Evolutionary conservation across 2,888 invertebrate genomes (phyloP).

Genomic region (Hypselothyrea guttata): DNA sequence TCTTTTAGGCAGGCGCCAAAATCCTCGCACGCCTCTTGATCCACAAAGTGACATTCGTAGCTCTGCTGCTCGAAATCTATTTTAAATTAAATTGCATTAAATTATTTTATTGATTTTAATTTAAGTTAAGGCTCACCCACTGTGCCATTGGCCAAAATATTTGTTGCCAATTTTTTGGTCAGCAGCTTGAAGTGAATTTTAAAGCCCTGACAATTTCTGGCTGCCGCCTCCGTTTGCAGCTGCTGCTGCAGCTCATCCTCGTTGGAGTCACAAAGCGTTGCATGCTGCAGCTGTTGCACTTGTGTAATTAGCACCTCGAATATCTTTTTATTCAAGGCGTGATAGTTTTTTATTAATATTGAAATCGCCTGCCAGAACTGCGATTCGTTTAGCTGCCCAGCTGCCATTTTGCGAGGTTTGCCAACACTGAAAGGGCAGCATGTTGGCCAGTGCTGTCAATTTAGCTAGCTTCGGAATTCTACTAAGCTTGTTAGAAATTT

Average conservation of each 20-base stretch:
- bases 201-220: conserved; percentile 53
- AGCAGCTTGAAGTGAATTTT: conserved; percentile 66
- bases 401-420: conserved; percentile 33
- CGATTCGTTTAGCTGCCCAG: conserved; percentile 31
- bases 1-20: conserved; percentile 53
- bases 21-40: conserved; percentile 49
- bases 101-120: neutral
- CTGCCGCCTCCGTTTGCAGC: conserved; percentile 7
- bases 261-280: conserved; percentile 18
- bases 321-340: conserved; percentile 88
- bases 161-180: conserved; percentile 62
- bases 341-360: conserved; percentile 87
- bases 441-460: conserved; percentile 3
- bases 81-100: neutral
- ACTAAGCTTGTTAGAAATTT: too few relatives aligned
- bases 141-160: conserved; percentile 59
- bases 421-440: conserved; percentile 31
- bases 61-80: conserved; percentile 64
- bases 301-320: conserved; percentile 82
- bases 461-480: too few relatives aligned
- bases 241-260: conserved; percentile 34
- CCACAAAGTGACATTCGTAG: conserved; percentile 67
- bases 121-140: conserved; percentile 75
- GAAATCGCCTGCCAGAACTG: conserved; percentile 86
- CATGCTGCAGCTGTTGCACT: conserved; percentile 62